Evolutionary conservation across 2,888 invertebrate species (phyloP).

Genomic region (Nymphalis urticae): DNA sequence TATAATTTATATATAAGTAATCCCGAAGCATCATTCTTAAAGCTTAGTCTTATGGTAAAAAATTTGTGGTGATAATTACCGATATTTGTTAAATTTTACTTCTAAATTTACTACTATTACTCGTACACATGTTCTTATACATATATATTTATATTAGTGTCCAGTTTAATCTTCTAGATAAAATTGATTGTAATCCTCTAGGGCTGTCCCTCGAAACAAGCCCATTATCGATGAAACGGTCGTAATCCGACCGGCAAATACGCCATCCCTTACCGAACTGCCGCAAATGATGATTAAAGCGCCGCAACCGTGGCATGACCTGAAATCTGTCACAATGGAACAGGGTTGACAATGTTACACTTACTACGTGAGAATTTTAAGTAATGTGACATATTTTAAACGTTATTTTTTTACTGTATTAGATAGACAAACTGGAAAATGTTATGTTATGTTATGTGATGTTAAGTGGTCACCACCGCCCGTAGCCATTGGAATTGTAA

Average conservation of each 20-base stretch:
- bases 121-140: too few species aligned
- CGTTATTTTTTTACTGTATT: too few species aligned
- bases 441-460: too few species aligned
- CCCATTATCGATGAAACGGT: slow-evolving; percentile 52
- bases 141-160: background rate
- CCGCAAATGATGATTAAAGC: slow-evolving; percentile 55
- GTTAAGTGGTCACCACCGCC: too few species aligned
- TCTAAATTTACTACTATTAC: too few species aligned
- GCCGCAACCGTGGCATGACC: slow-evolving; percentile 44
- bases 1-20: too few species aligned
- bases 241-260: slow-evolving; percentile 59
- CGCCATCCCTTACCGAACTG: slow-evolving; percentile 52
- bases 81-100: too few species aligned
- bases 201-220: slow-evolving; percentile 41
- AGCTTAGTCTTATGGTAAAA: too few species aligned
- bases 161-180: slow-evolving; percentile 24
- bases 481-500: too few species aligned
- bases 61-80: too few species aligned
- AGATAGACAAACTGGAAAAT: too few species aligned
- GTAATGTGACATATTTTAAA: background rate
- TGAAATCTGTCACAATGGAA: slow-evolving; percentile 45
- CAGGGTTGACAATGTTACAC: slow-evolving; percentile 27
- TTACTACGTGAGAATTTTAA: background rate
- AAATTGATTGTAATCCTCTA: slow-evolving; percentile 41
- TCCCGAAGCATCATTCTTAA: too few species aligned